Percentiles rank a stretch among this genome's conserved stretches.
phyloP scores from a whole-genome alignment of 35 echinoderm and acorn worm genomes.

The Acanthaster planci region DNA sequence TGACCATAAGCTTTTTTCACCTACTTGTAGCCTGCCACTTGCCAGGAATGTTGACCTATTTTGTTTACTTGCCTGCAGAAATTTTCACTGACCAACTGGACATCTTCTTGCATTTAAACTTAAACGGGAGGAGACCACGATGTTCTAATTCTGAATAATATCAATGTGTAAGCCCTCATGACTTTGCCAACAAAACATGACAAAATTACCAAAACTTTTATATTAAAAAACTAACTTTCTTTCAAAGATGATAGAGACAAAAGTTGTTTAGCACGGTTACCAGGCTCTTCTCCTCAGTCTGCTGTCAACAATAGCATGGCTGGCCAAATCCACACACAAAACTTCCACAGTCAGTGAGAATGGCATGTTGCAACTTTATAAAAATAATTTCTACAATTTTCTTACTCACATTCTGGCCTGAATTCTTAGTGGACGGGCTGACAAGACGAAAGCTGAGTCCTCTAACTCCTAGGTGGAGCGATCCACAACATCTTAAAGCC shows the following conservation, averaged over 20 bases:
- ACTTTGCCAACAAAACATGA: no score
- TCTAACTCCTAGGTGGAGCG: background rate
- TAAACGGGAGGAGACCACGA: no score
- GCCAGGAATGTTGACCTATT: background rate
- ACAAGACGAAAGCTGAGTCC: background rate
- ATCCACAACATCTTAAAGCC: slow-evolving; percentile 16
- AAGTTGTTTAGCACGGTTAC: background rate
- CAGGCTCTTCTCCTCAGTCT: background rate
- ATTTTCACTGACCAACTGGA: no score
- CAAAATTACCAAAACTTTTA: no score
- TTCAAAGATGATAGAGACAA: no score
- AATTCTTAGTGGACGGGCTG: background rate
- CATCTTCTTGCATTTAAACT: no score
- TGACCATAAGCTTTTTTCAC: no score
- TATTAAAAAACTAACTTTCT: no score
- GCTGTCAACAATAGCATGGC: background rate
- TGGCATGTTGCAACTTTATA: background rate
- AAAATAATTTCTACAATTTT: background rate
- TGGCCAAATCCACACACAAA: background rate
- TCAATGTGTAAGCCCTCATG: no score
- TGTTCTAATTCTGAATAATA: no score
- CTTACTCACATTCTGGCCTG: background rate
- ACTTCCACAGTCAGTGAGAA: background rate
- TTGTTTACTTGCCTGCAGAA: background rate
- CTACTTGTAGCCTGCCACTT: background rate